These are phyloP conservation scores for Elegia similella DNA, from an alignment of 2,888 invertebrate species.

Conservation along the genomic window DNA sequence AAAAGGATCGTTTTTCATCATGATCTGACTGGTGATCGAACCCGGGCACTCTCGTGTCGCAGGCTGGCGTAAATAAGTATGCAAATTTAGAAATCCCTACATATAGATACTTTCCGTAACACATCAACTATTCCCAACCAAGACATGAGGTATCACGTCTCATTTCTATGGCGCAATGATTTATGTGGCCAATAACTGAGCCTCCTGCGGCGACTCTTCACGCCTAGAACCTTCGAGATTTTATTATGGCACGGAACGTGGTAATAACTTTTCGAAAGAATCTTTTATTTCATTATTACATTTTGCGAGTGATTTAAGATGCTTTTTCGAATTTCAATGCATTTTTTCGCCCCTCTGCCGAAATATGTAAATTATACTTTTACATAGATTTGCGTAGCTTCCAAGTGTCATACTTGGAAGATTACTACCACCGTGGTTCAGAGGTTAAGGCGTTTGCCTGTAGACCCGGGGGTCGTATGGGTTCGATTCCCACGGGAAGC, in stretches of 20 bases:
- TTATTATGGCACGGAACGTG: constrained; percentile 9
- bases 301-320: constrained; percentile 5
- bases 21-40: too few species aligned
- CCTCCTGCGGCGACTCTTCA: constrained; percentile 36
- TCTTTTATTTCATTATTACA: constrained; percentile 10
- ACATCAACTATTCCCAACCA: constrained; percentile 15
- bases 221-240: constrained; percentile 13
- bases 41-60: too few species aligned
- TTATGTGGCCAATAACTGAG: constrained; percentile 20
- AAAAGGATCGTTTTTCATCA: too few species aligned
- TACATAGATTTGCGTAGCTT: too few species aligned
- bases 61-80: too few species aligned
- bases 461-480: too few species aligned
- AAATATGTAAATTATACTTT: too few species aligned
- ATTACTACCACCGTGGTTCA: too few species aligned
- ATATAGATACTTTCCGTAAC: neutral
- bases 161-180: constrained; percentile 18
- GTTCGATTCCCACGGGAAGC: too few species aligned
- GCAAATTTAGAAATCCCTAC: neutral
- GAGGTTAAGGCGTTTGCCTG: too few species aligned
- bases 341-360: too few species aligned
- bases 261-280: constrained; percentile 8
- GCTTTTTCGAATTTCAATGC: neutral
- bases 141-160: constrained; percentile 15
- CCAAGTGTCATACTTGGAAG: too few species aligned